Conservation (phyloP, 2,113 vertebrate genomes). For the Triplophysa rosa region DNA sequence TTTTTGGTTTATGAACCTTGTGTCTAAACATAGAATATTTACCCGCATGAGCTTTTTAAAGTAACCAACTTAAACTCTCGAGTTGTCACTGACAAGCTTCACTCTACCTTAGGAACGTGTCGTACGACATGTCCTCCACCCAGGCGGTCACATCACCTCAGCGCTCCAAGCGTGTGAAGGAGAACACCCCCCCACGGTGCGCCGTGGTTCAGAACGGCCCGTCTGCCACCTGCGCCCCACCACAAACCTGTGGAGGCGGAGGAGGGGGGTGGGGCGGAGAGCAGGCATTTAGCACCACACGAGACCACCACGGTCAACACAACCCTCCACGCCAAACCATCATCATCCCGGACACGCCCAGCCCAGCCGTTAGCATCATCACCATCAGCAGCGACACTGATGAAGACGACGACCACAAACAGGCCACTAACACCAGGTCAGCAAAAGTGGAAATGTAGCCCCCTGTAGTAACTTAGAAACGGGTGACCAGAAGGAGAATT, state of each 20-base stretch:
- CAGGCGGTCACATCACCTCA: constrained; percentile 90
- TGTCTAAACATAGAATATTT: neutral
- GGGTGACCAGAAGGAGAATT: too few relatives aligned
- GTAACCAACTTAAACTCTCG: neutral
- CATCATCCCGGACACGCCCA: constrained; percentile 95
- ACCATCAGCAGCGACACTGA: constrained; percentile 99
- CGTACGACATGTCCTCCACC: constrained; percentile 92
- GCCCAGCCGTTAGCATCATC: constrained; percentile 97
- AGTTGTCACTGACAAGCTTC: constrained; percentile 10
- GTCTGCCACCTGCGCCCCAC: constrained; percentile 73
- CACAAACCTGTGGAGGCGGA: constrained; percentile 77
- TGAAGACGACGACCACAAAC: constrained; percentile 94
- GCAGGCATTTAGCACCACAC: constrained; percentile 78
- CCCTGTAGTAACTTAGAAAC: neutral
- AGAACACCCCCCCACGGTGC: constrained; percentile 95
- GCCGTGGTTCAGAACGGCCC: constrained; percentile 85
- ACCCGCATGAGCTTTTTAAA: neutral
- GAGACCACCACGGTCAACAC: constrained; percentile 81
- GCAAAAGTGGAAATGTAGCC: constrained; percentile 20
- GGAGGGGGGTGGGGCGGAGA: constrained; percentile 81
- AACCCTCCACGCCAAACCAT: constrained; percentile 89
- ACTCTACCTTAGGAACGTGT: constrained; percentile 78
- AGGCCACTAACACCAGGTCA: constrained; percentile 83
- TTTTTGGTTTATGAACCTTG: too few relatives aligned
- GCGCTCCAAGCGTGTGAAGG: constrained; percentile 95